Base-by-base conservation (phyloP, 2,113 vertebrate genomes). In the Beaufortia kweichowensis region DNA sequence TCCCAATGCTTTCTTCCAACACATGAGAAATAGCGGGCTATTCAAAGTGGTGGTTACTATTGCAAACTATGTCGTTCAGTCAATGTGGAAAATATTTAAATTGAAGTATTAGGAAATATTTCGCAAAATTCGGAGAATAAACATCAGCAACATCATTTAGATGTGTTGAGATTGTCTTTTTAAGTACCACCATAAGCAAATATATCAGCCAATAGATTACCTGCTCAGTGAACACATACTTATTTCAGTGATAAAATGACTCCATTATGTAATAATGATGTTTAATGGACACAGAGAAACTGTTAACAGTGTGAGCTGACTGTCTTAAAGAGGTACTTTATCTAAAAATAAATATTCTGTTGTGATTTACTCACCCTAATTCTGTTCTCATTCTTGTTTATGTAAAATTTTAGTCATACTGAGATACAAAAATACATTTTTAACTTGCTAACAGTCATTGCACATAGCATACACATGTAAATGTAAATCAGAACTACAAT, bases 11-110 rank as follows among this genome's bases (percentile, higher is more conserved):
- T 72, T 66, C 53, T 59, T 71, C 28, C 62, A 67, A 63, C 3
- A 21, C 9, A 35, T 19, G 50, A 62, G 57, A 35, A 39, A 17
- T 53, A 24, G 48, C 14, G 21, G 41, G 1, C 6, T 26, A 55
- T 76, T 14, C 19, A 64, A 39, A n/a, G 23, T 28, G 76, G 41
- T 35, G 33, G 66, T 66, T 65, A 63, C 24, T 55, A 63, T 19
- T 28, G 31, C 23, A 12, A 19, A 17, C 31, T 17, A n/a, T 12
- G 11, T 57, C 57, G 0, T 26, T 66, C 21, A 55, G 73, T 9
- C 29, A 17, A 50, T 53, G 29, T 24, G 43, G 9, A 35, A 33
- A 46, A 53, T 46, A 35, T 53, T 65, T 7, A 24, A 76, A 57
- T 55, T 55, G 6, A 50, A 56, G 43, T 28, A 56, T 53, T 39